Evolutionary conservation across 2,888 invertebrate species (phyloP).

Genomic region (Unio delphinus): DNA sequence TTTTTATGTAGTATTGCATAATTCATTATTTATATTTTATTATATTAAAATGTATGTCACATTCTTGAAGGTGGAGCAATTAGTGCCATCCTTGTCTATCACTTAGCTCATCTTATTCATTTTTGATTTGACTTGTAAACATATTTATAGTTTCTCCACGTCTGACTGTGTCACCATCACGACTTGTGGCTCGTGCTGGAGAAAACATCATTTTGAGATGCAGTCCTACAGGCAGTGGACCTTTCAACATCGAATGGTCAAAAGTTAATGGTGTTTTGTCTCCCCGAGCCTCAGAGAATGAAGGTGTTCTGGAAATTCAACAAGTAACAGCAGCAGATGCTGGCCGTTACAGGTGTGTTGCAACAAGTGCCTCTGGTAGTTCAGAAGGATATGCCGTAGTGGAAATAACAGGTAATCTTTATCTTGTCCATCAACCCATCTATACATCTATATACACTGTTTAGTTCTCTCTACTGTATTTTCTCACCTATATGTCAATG

Average conservation of each 20-base stretch:
- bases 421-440: background rate
- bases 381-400: conserved; percentile 88
- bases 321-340: conserved; percentile 84
- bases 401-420: conserved; percentile 80
- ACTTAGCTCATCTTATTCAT: too few species aligned
- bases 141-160: conserved; percentile 76
- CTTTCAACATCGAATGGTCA: conserved; percentile 82
- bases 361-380: conserved; percentile 81
- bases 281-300: conserved; percentile 77
- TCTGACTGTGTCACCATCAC: conserved; percentile 80
- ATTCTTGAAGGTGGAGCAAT: too few species aligned
- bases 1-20: too few species aligned
- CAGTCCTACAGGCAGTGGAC: conserved; percentile 80
- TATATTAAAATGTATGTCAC: too few species aligned
- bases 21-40: too few species aligned
- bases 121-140: conserved; percentile 4
- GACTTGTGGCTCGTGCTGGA: conserved; percentile 83
- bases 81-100: too few species aligned
- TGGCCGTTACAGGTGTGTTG: conserved; percentile 85
- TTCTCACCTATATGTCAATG: too few species aligned
- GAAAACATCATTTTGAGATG: conserved; percentile 84
- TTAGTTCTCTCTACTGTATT: too few species aligned
- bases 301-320: conserved; percentile 76
- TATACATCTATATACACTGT: background rate
- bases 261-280: conserved; percentile 79